Conservation (phyloP, 2,113 vertebrate species). For the Nesoenas mayeri region DNA sequence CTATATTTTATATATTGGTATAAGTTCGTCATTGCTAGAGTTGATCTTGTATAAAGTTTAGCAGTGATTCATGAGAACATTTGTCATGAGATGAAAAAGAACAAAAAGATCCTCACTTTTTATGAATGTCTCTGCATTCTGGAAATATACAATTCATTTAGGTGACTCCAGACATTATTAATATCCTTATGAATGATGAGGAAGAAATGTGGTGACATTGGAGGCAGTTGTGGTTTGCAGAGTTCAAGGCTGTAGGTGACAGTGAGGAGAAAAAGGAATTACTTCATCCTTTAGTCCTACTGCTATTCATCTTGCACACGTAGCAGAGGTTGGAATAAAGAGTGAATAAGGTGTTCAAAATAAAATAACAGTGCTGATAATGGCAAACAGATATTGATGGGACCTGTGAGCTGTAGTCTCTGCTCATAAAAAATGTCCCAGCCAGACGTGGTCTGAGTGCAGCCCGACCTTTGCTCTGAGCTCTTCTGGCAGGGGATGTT, state of each 20-base stretch:
- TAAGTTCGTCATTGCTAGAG: accelerated
- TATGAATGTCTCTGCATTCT: not conserved
- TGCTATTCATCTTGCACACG: not conserved
- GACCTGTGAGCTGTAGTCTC: not conserved
- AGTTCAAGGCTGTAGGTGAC: not conserved
- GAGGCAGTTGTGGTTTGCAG: not conserved
- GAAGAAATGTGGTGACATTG: not conserved
- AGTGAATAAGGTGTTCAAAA: not conserved
- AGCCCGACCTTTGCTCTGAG: not conserved
- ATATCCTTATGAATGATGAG: not conserved
- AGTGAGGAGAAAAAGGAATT: not conserved
- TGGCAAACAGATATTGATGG: not conserved
- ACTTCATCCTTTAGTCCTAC: not conserved
- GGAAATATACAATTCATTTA: not conserved
- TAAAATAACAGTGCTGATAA: not conserved
- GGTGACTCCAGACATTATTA: not conserved
- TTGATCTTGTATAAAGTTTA: not conserved
- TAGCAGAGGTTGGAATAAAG: not conserved
- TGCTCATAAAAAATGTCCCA: not conserved
- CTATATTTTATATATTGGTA: not conserved
- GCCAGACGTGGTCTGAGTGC: not conserved
- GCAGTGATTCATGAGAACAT: not conserved
- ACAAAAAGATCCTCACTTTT: not conserved
- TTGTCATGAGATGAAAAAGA: not conserved
- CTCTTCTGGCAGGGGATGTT: not conserved